Evolutionary conservation across 37 sponge, comb jelly and placozoan species (phyloP), one percentile per base, ranked within the genome.

Genomic region (Halisarca cf. caerulea): DNA sequence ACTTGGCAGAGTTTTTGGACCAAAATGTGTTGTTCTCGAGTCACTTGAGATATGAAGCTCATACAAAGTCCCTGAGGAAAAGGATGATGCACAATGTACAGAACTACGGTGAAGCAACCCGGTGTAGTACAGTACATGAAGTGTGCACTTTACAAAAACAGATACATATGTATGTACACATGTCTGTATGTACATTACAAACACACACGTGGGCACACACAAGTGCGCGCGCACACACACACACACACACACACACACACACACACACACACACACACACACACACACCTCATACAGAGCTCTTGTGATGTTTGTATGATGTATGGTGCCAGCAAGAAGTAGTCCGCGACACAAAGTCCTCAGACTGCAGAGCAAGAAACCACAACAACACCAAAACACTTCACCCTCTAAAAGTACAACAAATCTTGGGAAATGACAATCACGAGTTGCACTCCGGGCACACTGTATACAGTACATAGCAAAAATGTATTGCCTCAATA

Each of bases 281-380:
- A 47, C 51, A 47, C 51, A 47, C 51, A 92, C 96, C 88, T 98
- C 99, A 87, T 92, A 96, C 20, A 96, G 83, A 2, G 94, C 91
- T 55, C 93, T 80, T 39, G 39, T 51, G 37, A 89, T 35, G 58
- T 85, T 80, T 0, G 91, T 85, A 84, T 88, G 92, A 30, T 61
- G 87, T 55, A 90, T 84, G 40, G 28, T 38, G 28, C 78, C 85
- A 55, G 90, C 88, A 86, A 88, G 94, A 34, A 43, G 42, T 44
- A 98, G 88, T 24, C 92, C 95, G 64, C 99, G 54, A 73, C 99
- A 99, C 36, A 99, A 66, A 44, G 90, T 96, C 9, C 99, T 68
- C 47, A 99, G 58, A 66, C 97, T 97, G 58, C 23, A 82, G 64
- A 15, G 6, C n/a, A 15, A 23, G 5, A 28, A 39, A 36, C n/a